These are phyloP conservation scores for Brienomyrus longianalis DNA, from an alignment of 2,113 vertebrate species.

Conservation along the genomic window DNA sequence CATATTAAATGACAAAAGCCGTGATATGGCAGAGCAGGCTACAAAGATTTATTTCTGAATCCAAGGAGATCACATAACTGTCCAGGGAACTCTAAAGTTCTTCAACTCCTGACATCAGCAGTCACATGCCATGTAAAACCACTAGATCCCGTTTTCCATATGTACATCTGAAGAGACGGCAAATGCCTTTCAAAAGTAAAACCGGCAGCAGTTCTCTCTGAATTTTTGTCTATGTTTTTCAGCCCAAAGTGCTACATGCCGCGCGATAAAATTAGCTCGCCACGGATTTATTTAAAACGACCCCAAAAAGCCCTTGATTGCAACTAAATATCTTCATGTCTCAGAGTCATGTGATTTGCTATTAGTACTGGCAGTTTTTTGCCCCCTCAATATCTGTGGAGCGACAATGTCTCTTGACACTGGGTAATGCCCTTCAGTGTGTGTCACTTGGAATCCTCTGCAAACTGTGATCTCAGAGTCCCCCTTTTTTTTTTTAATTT, in stretches of 20 bases:
- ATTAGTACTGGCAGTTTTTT: conserved; percentile 43
- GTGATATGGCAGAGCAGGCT: conserved; percentile 51
- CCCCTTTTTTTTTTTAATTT: conserved; percentile 39
- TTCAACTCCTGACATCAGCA: conserved; percentile 50
- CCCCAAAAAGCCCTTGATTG: conserved; percentile 17
- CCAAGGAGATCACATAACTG: conserved; percentile 57
- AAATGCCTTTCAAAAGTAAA: conserved; percentile 39
- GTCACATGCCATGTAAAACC: conserved; percentile 42
- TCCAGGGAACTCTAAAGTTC: conserved; percentile 57
- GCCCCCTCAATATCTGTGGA: conserved; percentile 43
- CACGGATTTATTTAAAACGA: conserved; percentile 9
- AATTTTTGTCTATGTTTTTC: conserved; percentile 12
- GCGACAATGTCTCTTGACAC: conserved; percentile 39
- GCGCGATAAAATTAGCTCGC: background rate
- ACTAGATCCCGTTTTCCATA: conserved; percentile 40
- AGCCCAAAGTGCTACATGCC: background rate
- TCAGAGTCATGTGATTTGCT: conserved; percentile 48
- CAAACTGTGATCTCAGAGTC: conserved; percentile 29
- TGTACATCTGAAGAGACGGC: conserved; percentile 34
- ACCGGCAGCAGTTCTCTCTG: conserved; percentile 33
- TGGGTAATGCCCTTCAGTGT: conserved; percentile 46
- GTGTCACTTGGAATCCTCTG: conserved; percentile 45
- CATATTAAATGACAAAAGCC: conserved; percentile 58
- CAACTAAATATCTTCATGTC: conserved; percentile 37
- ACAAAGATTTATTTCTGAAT: conserved; percentile 58